Base-by-base conservation (phyloP, 2,113 vertebrate species). In the Gasterosteus aculeatus region DNA sequence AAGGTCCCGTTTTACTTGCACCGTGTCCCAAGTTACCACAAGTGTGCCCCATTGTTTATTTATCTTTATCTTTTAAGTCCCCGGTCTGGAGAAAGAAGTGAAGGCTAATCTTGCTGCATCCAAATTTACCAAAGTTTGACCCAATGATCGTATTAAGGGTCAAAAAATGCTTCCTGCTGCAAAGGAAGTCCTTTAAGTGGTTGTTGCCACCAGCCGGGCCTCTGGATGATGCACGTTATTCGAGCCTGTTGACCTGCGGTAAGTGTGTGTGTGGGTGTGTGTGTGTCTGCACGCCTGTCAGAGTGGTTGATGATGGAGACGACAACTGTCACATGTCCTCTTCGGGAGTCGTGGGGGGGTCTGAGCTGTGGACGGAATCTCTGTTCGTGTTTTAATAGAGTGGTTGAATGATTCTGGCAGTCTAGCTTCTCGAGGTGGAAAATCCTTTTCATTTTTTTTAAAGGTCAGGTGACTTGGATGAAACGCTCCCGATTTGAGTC, bases 21-120 rank as follows among this genome's bases (percentile, higher is more conserved):
- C 58, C 41, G 2, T 11, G 63, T 69, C 72, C 76, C 76, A 44
- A 3, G 76, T 77, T 41, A 42, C 68, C 11, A 29, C 44, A 70
- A 67, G 69, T 38, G 61, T 69, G 33, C 26, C 22, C 68, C 58
- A 39, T 89, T 62, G 67, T 76, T 85, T 75, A 85, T 87, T 87
- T 46, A 85, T 77, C 35, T 58, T 47, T 49, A 19, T 26, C 22
- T 26, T 26, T 26, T 26, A 26, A 26, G 22, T 26, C 22, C 4
- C 46, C 7, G 18, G 33, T n/a, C 31, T 31, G 1, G 1, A 18
- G 8, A 51, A 11, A 6, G n/a, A 51, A 14, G 19, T 16, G 15
- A 12, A 56, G 26, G 5, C 8, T 33, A 22, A 46, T 58, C 0
- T 5, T 1, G 4, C 0, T 2, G 2, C 59, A 35, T 12, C 38